Conservation (phyloP, 2,797 vertebrate species). For the Ctenochaetus hawaiiensis region DNA sequence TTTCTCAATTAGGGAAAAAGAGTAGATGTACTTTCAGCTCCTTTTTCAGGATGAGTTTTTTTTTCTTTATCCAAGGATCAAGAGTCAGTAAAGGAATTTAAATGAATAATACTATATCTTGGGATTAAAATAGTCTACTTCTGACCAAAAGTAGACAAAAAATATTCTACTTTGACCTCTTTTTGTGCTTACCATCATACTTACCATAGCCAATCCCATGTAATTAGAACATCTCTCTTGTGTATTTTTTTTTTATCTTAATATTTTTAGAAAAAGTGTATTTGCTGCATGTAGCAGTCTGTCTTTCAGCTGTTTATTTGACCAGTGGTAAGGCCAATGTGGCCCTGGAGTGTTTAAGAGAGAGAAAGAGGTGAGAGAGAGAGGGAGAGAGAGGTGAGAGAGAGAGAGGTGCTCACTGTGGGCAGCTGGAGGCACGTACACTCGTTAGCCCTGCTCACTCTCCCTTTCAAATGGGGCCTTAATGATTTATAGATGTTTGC, state of each 20-base stretch:
- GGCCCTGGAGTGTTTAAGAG: constrained; percentile 24
- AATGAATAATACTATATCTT: neutral
- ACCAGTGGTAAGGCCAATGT: constrained; percentile 49
- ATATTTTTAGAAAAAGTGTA: constrained; percentile 25
- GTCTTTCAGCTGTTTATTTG: constrained; percentile 45
- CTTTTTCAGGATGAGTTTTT: no score
- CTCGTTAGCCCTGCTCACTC: constrained; percentile 75
- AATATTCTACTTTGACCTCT: neutral
- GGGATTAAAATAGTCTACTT: no score
- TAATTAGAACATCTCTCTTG: constrained; percentile 20
- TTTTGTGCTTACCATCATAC: neutral
- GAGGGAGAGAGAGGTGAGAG: no score
- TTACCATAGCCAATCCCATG: neutral
- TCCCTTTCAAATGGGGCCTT: constrained; percentile 84
- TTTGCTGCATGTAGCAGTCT: constrained; percentile 48
- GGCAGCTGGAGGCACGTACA: constrained; percentile 79
- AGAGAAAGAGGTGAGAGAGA: no score
- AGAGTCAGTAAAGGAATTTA: no score
- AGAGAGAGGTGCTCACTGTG: constrained; percentile 34
- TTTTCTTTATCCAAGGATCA: no score
- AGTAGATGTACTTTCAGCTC: no score
- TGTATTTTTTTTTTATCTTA: constrained; percentile 3
- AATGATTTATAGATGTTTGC: constrained; percentile 92
- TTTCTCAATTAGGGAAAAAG: no score
- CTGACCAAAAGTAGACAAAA: neutral